Evolutionary conservation across 2,797 vertebrate species (phyloP), one percentile per base, ranked within the genome.

Genomic region (Fratercula arctica): DNA sequence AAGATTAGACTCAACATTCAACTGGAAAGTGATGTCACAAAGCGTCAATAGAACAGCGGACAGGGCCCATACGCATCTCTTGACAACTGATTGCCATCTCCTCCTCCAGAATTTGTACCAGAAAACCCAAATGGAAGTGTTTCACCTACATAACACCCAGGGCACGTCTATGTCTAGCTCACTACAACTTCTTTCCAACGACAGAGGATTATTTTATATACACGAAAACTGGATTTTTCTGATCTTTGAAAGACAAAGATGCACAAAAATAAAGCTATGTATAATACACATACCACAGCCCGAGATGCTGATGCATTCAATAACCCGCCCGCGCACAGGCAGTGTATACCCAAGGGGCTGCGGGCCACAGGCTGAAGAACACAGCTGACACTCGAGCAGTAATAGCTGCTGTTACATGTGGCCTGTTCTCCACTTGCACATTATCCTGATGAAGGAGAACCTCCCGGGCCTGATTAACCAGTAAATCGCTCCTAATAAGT

Each of bases 21-120:
- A 18, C 45, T n/a, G 0, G 0, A 39, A 60, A 56, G 45, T 20
- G 31, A 48, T 0, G 13, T 3, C 31, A 41, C 16, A 46, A n/a
- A 67, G n/a, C 35, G 21, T 73, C 75, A 61, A 3, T 6, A 13
- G 12, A 68, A n/a, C 15, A 53, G 12, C 1, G 13, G 37, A 10
- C 4, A 1, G 0, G 3, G 70, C 45, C 82, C 39, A 2, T 4
- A n/a, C 56, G 8, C 2, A 10, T 9, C 9, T 48, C 75, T 9
- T 59, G 43, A 29, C 17, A 26, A 11, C 6, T 7, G 20, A 17
- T 3, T 70, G 37, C 43, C 35, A 50, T 17, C 46, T 79, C 45
- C 31, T 91, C 67, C 59, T 37, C 15, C n/a, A 0, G 1, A 3
- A 66, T 33, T 43, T 19, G 31, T 4, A 25, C 8, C 3, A 3